Evolutionary conservation across 2,113 vertebrate genomes (phyloP).

Genomic region (Miniopterus natalensis): DNA sequence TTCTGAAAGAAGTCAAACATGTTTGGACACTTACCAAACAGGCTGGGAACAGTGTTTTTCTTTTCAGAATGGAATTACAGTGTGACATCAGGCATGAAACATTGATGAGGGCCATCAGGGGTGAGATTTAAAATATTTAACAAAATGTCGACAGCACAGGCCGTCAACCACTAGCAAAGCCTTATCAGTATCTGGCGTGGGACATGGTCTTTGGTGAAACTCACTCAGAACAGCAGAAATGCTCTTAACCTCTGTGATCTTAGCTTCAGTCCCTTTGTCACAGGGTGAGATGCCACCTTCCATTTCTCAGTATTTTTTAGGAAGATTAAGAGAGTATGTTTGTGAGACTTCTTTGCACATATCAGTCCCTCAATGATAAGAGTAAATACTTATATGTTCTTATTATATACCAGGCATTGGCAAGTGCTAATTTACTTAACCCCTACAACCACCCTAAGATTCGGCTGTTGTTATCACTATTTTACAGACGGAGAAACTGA

Average conservation of each 20-base stretch:
- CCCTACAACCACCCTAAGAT: not conserved
- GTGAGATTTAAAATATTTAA: constrained; percentile 7
- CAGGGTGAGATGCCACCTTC: not conserved
- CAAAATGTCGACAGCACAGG: not conserved
- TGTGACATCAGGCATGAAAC: not conserved
- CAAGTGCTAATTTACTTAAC: constrained; percentile 29
- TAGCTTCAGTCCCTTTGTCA: not conserved
- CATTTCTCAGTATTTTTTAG: not conserved
- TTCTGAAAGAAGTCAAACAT: not conserved
- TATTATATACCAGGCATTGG: not conserved
- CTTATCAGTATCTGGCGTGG: not conserved
- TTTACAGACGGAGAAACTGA: not conserved
- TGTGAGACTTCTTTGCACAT: not conserved
- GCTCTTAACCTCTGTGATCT: not conserved
- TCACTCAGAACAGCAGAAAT: not conserved
- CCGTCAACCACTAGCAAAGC: not conserved
- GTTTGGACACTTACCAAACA: not conserved
- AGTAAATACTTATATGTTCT: not conserved
- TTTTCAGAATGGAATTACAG: constrained; percentile 22
- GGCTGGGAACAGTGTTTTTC: constrained; percentile 1
- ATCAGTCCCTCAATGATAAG: not conserved
- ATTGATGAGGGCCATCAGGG: not conserved
- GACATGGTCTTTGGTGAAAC: not conserved
- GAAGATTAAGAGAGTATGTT: not conserved
- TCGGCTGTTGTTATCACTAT: not conserved